Evolutionary conservation across 2,113 vertebrate species (phyloP).

Genomic region (Rhodinocichla rosea): DNA sequence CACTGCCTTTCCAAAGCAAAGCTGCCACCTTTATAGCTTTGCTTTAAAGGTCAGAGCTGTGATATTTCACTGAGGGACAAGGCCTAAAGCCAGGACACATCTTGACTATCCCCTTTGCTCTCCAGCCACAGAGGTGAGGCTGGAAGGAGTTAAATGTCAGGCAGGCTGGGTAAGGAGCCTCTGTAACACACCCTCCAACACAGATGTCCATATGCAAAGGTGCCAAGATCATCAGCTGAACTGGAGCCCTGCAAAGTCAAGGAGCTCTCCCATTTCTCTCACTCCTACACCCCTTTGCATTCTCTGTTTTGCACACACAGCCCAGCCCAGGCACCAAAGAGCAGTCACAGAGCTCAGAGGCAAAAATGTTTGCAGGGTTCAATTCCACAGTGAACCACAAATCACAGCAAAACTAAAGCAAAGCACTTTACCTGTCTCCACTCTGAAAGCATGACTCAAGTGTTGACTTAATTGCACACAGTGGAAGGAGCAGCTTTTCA

Average conservation of each 20-base stretch:
- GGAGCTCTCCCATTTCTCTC: background rate
- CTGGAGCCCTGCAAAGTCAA: background rate
- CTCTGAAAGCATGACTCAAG: background rate
- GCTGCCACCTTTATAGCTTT: background rate
- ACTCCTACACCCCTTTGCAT: background rate
- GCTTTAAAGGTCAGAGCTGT: background rate
- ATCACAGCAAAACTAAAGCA: background rate
- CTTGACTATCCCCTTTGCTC: background rate
- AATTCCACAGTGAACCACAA: background rate
- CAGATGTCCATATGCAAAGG: background rate
- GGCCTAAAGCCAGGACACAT: background rate
- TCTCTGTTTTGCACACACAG: background rate
- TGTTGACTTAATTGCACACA: background rate
- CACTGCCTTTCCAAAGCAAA: background rate
- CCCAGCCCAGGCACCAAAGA: background rate
- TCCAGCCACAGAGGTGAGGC: background rate
- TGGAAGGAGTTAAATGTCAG: background rate
- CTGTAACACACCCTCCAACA: background rate
- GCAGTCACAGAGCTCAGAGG: background rate
- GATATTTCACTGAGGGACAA: background rate
- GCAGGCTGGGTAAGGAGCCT: background rate
- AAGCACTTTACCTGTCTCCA: background rate
- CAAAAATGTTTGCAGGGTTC: background rate
- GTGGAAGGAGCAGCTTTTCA: slow-evolving; percentile 38
- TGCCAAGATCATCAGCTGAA: background rate